Evolutionary conservation across 2,888 invertebrate species (phyloP), one percentile per base, ranked within the genome.

Genomic region (Synergus itoensis): DNA sequence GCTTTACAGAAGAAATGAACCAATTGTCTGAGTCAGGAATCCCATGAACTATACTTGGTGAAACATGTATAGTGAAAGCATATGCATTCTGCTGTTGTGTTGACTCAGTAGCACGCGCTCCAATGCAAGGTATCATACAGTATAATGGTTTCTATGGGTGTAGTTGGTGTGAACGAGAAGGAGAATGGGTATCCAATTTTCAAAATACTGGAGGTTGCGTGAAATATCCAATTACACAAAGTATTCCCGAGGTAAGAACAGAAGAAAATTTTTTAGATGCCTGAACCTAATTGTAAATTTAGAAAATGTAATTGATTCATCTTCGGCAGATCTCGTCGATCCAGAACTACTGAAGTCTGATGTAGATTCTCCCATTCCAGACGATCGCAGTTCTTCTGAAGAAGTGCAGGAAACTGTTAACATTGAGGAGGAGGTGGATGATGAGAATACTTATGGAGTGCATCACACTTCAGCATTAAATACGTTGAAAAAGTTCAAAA

Each of bases 71-170:
- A 40, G n/a, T 64, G 11, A 80, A 78, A 77, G 76, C 79, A 0
- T 79, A 67, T 79, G 21, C 36, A 8, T 36, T 81, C 18, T 77
- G 79, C 16, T 81, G 77, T 28, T 81, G 78, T 28, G 79, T 79
- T 7, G 81, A 81, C 45, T 69, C 78, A 36, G 40, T 41, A 18
- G 78, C 73, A 79, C 28, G 28, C 28, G 28, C 2, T 28, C 28
- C 28, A 28, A 28, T 28, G 28, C 28, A 28, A 28, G 28, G 81
- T 41, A 84, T 86, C 80, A 83, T 77, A 45, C 79, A 77, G 48
- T 83, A 76, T 64, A 84, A 84, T 40, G 84, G 83, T 14, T 64
- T 16, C 3, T 78, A 77, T 76, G 82, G 83, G 0, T 83, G 85
- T 57, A 83, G 78, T 11, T 81, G 79, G 45, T 85, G 85, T 63